Base-by-base conservation (phyloP, 2,888 invertebrate genomes). In the Orthosia cruda region DNA sequence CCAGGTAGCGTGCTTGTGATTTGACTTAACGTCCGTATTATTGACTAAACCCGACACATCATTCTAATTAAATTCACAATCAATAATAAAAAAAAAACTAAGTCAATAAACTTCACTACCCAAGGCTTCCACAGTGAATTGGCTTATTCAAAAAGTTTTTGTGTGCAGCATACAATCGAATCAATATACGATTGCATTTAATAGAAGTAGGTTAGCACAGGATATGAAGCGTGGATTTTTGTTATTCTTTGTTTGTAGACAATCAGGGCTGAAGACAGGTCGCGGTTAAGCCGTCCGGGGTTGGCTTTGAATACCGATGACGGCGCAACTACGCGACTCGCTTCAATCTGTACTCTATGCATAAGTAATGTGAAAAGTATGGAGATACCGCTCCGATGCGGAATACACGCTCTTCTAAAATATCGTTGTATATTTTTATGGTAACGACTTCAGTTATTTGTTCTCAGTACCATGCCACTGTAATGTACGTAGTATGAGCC, bases 261-360 rank as follows among this genome's bases (percentile, higher is more conserved):
- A 95, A 95, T 94, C 95, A 93, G 91, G 90, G 89, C 88, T 84
- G 92, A 90, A 91, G 92, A 92, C 92, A 91, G 93, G 93, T 92
- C 89, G 94, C 90, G 93, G 94, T 92, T 93, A 92, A 94, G 93
- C 92, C 94, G 92, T 91, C 93, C 90, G 92, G 89, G 91, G 89
- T 87, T 84, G 89, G 93, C 92, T 95, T 93, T 94, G 95, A 95
- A 96, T 95, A 94, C 95, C 95, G 95, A 95, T 96, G 95, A 95
- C 94, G 92, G 86, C 85, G 89, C 95, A 93, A 93, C 94, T 93
- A 93, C 94, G 90, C 92, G 91, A 93, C 93, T 93, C 95, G 95
- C 94, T 96, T 95, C 96, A 96, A 96, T 96, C 96, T 96, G 93
- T 95, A 95, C 93, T 94, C 96, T 96, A 96, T 96, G 96, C 96